Evolutionary conservation across 1,140 invertebrate species (phyloP).

Genomic region (Bombyx mandarina): DNA sequence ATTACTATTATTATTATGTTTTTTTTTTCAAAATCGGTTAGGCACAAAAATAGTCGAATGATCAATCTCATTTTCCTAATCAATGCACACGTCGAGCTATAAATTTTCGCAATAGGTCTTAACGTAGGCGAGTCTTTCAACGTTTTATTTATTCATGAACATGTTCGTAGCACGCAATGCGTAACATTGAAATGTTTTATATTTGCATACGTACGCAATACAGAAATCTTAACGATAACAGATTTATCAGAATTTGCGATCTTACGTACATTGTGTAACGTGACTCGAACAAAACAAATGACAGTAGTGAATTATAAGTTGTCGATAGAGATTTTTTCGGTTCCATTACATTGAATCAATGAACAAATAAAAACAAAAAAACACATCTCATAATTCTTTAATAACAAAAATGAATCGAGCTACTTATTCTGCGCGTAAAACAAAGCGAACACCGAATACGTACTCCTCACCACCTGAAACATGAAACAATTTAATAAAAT

Average conservation of each 20-base stretch:
- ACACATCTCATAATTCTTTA: no score
- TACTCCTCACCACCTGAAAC: conserved; percentile 40
- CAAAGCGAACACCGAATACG: conserved; percentile 48
- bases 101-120: conserved; percentile 2
- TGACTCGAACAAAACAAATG: no score
- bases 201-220: conserved; percentile 1
- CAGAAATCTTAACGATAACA: neutral
- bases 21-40: neutral
- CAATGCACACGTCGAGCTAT: neutral
- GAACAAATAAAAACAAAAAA: no score
- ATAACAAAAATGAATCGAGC: no score
- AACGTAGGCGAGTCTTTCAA: no score
- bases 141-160: conserved; percentile 1
- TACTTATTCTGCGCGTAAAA: conserved; percentile 41
- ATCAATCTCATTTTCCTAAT: neutral
- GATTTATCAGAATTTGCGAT: neutral
- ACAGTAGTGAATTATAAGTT: no score
- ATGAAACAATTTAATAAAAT: conserved; percentile 13
- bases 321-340: no score
- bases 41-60: no score
- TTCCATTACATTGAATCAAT: no score
- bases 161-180: conserved; percentile 1
- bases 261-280: neutral
- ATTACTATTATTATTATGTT: no score
- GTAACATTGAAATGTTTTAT: conserved; percentile 1